Evolutionary conservation across 1,140 invertebrate species (phyloP), one percentile per base, ranked within the genome.

Genomic region (Leptinotarsa lineolata): DNA sequence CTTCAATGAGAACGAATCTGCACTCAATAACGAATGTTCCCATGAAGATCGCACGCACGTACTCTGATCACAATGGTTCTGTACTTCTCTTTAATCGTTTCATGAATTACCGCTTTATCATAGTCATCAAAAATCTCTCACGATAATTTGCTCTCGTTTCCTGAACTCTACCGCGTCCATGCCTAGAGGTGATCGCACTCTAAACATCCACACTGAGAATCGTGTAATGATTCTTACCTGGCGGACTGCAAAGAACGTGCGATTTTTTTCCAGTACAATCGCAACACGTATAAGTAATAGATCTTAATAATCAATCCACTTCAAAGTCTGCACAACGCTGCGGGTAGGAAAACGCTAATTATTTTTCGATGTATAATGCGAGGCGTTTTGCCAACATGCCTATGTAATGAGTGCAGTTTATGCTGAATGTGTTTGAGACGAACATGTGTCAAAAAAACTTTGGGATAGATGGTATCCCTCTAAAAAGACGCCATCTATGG

Each of bases 301-400:
- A 54, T 54, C 48, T 54, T n/a, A 54, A 16, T 54, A 54, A 54
- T 54, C 48, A 54, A 54, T 54, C 48, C 16, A 54, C 48, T 54
- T 54, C 48, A n/a, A 54, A n/a, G 15, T 54, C 13, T 15, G 48
- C 30, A 30, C 30, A 54, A 54, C 48, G 48, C 48, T 54, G 48
- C 48, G 48, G 48, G 48, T 54, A 54, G n/a, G 48, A n/a, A 54
- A 54, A 46, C 13, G 45, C 5, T n/a, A n/a, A n/a, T n/a, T n/a
- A n/a, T n/a, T 46, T 46, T 13, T 1, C n/a, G 15, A 54, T 16
- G 48, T 54, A 54, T 30, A 13, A 54, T 54, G 48, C 15, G n/a
- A 2, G 48, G 4, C n/a, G 15, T 54, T 54, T n/a, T 54, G 48
- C 48, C n/a, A 16, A 16, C 48, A 54, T 54, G 48, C 48, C 5